Percentiles rank a stretch among this genome's conserved stretches.
phyloP scores from a whole-genome alignment of 30 jellyfish, hydroid and myxozoan genomes.

The Chrysaora quinquecirrha region DNA sequence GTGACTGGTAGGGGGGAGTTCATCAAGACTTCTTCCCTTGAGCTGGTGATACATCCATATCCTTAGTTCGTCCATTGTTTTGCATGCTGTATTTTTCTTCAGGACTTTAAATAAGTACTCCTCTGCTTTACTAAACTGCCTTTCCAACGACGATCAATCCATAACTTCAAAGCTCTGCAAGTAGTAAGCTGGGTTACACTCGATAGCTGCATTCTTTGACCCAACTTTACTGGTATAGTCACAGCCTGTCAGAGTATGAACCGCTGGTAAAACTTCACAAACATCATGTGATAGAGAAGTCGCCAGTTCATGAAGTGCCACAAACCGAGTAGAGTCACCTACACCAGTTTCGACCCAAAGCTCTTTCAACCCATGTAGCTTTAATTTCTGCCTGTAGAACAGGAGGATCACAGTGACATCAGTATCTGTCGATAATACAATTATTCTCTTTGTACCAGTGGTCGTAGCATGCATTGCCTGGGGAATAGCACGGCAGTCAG shows the following conservation, averaged over 20 bases:
- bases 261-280: constrained; percentile 32
- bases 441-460: constrained; percentile 34
- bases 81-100: constrained; percentile 31
- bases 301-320: constrained; percentile 14
- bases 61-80: constrained; percentile 46
- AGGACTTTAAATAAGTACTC: constrained; percentile 6
- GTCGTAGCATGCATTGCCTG: constrained; percentile 26
- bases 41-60: constrained; percentile 9
- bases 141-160: background rate
- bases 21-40: background rate
- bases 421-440: constrained; percentile 29
- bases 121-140: constrained; percentile 20
- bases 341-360: constrained; percentile 18
- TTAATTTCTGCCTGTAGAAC: background rate
- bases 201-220: constrained; percentile 11
- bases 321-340: constrained; percentile 15
- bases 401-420: constrained; percentile 15
- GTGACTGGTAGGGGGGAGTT: constrained; percentile 27
- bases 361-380: constrained; percentile 27
- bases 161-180: constrained; percentile 2
- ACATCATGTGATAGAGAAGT: constrained; percentile 27
- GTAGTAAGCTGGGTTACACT: constrained; percentile 4
- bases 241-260: constrained; percentile 7
- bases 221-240: constrained; percentile 36
- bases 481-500: constrained; percentile 37